phyloP scores from a whole-genome alignment of 2,797 vertebrate genomes.

The Lacerta bilineata region DNA sequence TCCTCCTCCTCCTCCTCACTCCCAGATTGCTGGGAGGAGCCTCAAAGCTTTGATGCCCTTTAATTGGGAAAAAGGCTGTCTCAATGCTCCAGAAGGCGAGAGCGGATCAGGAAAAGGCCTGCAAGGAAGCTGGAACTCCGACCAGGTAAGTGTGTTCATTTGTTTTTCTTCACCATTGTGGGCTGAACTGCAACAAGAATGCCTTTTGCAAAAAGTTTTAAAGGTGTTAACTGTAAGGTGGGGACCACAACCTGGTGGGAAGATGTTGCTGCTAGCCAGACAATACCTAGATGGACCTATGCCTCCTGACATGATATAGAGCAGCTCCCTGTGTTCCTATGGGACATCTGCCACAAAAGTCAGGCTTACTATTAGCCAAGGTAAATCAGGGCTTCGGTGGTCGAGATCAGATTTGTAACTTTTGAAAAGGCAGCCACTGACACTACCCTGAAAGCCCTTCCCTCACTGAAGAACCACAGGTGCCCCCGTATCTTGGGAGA shows the following conservation, averaged over 20 bases:
- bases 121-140: not conserved
- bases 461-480: not conserved
- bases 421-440: not conserved
- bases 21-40: slow-evolving; percentile 54
- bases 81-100: slow-evolving; percentile 35
- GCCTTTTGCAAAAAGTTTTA: no score
- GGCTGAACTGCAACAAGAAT: not conserved
- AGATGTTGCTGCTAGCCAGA: no score
- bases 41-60: fast-evolving
- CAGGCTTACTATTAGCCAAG: not conserved
- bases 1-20: slow-evolving; percentile 30
- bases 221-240: not conserved
- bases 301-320: no score
- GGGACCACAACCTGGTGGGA: no score
- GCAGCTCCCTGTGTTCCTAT: no score
- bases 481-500: not conserved
- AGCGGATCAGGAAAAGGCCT: not conserved
- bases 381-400: not conserved
- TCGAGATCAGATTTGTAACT: not conserved
- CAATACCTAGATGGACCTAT: no score
- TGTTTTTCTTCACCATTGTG: fast-evolving
- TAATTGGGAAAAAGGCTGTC: not conserved
- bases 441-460: not conserved
- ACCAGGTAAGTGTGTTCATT: slow-evolving; percentile 46
- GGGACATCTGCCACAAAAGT: not conserved